phyloP scores from a whole-genome alignment of 2,113 vertebrate species.

The Atractosteus spatula region DNA sequence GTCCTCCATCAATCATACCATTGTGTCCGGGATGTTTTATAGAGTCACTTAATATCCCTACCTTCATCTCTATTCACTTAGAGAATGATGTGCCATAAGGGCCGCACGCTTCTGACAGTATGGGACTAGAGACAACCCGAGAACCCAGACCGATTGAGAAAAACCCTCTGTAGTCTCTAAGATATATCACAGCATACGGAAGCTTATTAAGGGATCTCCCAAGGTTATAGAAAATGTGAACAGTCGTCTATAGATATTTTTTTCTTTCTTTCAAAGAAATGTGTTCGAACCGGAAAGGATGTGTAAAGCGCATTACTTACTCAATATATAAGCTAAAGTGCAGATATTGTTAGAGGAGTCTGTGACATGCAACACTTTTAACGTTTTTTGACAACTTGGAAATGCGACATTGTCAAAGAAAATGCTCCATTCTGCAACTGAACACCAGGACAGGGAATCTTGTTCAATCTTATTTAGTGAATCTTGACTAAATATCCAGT shows the following conservation, averaged over 20 bases:
- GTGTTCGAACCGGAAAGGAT: neutral
- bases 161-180: slow-evolving; percentile 22
- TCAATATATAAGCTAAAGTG: neutral
- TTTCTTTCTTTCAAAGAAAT: neutral
- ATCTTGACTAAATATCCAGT: no score
- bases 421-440: neutral
- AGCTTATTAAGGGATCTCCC: slow-evolving; percentile 18
- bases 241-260: neutral
- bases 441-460: neutral
- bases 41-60: slow-evolving; percentile 98
- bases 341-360: no score
- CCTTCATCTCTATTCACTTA: slow-evolving; percentile 98
- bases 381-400: neutral
- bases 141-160: slow-evolving; percentile 37
- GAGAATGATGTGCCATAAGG: slow-evolving; percentile 89
- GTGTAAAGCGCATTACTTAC: neutral
- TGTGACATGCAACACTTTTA: slow-evolving; percentile 4
- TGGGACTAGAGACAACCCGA: slow-evolving; percentile 53
- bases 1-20: slow-evolving; percentile 98
- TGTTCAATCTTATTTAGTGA: no score
- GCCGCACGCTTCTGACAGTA: slow-evolving; percentile 73
- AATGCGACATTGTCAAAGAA: neutral
- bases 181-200: slow-evolving; percentile 9
- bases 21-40: slow-evolving; percentile 98
- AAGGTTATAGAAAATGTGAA: slow-evolving; percentile 15